Evolutionary conservation across 2,113 vertebrate species (phyloP), one percentile per base, ranked within the genome.

Genomic region (Siniperca chuatsi): DNA sequence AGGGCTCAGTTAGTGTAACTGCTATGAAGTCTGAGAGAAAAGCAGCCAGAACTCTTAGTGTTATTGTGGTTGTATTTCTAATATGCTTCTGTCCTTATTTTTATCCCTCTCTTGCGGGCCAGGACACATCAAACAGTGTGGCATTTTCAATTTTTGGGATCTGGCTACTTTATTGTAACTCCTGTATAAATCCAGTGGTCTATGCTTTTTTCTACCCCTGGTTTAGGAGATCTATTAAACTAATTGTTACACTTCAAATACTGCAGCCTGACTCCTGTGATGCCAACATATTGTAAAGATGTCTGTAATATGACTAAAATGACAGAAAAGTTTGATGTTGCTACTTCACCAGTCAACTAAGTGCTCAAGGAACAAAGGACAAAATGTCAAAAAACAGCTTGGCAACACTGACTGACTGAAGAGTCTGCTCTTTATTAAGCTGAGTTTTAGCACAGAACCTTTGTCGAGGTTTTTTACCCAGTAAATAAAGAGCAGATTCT

Each of bases 41-140:
- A 61, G 58, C 58, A 16, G 58, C 46, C 46, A 48, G 13, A 48
- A 48, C 46, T 48, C 46, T 48, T 15, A 13, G 46, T 15, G 13
- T 61, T 12, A 7, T 61, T 9, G 58, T 88, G 4, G 4, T 82
- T 2, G 58, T 83, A 20, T 87, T 83, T 66, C 7, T 87, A 1
- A 60, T 64, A 2, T 76, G 81, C n/a, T 20, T 80, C 21, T 80
- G 72, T 46, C 77, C 86, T 54, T 89, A 84, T 80, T 74, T 44
- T 29, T 82, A 55, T 29, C 35, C 64, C 9, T 52, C 75, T 13
- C n/a, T 78, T 1, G 13, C 16, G 1, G 52, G 62, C 8, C 50
- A 67, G 18, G 48, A 55, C 37, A 20, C 20, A 37, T 42, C 54
- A 58, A 37, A 54, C 23, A 25, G 54, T 25, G 8, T 37, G 21